Conservation (phyloP, 2,797 vertebrate species). For the Lemur catta region DNA sequence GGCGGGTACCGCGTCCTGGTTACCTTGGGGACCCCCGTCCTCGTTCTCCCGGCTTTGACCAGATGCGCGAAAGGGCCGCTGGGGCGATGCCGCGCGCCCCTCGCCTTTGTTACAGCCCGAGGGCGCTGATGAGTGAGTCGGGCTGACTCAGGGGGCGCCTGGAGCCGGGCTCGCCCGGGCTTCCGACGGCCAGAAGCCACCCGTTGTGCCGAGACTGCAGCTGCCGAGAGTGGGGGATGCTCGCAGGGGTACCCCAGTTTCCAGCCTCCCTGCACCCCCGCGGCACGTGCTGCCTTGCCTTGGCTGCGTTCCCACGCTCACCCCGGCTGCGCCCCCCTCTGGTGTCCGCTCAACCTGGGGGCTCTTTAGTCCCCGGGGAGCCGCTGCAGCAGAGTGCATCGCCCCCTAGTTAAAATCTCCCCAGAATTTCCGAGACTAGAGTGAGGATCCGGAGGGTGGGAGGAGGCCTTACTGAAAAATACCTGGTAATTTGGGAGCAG, state of each 20-base stretch:
- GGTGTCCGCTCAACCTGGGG: slow-evolving; percentile 41
- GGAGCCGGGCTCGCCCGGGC: neutral
- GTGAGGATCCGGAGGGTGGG: neutral
- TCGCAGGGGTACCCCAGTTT: neutral
- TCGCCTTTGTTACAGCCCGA: slow-evolving; percentile 66
- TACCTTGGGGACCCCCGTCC: slow-evolving; percentile 66
- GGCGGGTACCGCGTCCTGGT: slow-evolving; percentile 59
- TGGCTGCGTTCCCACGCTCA: slow-evolving; percentile 57
- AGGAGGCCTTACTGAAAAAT: neutral
- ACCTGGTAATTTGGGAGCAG: neutral
- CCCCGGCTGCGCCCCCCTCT: slow-evolving; percentile 62
- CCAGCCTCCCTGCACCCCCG: slow-evolving; percentile 12
- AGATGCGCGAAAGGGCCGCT: neutral
- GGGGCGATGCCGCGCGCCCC: slow-evolving; percentile 36
- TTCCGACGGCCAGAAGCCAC: slow-evolving; percentile 36
- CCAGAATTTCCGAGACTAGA: neutral
- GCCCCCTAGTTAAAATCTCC: slow-evolving; percentile 28
- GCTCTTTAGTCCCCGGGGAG: neutral
- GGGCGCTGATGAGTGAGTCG: neutral
- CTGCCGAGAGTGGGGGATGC: neutral
- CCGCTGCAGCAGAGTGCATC: neutral
- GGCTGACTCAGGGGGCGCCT: neutral
- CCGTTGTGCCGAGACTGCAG: neutral
- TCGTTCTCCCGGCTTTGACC: neutral
- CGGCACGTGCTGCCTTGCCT: slow-evolving; percentile 29